Percentiles rank a stretch among this genome's conserved stretches.
These are phyloP conservation scores for Poecilia picta DNA, from an alignment of 2,797 vertebrate species.

Conservation along the genomic window DNA sequence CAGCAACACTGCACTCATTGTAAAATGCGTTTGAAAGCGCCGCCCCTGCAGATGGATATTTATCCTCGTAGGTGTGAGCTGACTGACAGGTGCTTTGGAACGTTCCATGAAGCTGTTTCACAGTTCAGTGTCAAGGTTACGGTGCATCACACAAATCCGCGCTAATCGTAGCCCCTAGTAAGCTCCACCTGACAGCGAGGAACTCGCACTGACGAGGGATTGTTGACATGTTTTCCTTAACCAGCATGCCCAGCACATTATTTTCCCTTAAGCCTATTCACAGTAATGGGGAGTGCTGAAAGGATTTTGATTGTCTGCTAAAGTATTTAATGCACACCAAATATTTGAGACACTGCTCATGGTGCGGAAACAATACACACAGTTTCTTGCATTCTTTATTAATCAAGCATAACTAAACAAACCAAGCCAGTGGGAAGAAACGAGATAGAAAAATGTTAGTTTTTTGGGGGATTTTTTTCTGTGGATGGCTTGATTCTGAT, in stretches of 20 bases:
- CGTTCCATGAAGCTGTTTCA: slow-evolving; percentile 79
- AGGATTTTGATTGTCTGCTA: slow-evolving; percentile 80
- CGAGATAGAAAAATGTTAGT: slow-evolving; percentile 16
- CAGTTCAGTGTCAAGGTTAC: slow-evolving; percentile 80
- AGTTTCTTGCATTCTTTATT: slow-evolving; percentile 76
- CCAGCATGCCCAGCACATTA: slow-evolving; percentile 73
- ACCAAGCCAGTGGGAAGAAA: slow-evolving; percentile 64
- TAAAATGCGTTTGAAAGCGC: slow-evolving; percentile 51
- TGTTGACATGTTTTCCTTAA: slow-evolving; percentile 79
- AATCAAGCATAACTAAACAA: slow-evolving; percentile 84
- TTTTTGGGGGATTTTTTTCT: slow-evolving; percentile 37
- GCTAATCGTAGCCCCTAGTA: slow-evolving; percentile 81
- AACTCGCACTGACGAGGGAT: slow-evolving; percentile 66
- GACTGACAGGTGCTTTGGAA: slow-evolving; percentile 80
- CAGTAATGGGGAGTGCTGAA: slow-evolving; percentile 75
- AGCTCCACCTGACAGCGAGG: slow-evolving; percentile 78
- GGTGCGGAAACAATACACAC: slow-evolving; percentile 79
- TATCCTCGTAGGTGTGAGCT: slow-evolving; percentile 75
- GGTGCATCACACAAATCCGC: slow-evolving; percentile 78
- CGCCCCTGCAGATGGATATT: slow-evolving; percentile 68
- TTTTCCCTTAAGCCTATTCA: slow-evolving; percentile 76
- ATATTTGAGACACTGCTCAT: slow-evolving; percentile 81
- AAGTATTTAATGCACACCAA: slow-evolving; percentile 83
- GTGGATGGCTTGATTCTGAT: slow-evolving; percentile 58
- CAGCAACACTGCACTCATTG: slow-evolving; percentile 53